phyloP scores from a whole-genome alignment of 2,888 invertebrate species.

The Tigriopus californicus region DNA sequence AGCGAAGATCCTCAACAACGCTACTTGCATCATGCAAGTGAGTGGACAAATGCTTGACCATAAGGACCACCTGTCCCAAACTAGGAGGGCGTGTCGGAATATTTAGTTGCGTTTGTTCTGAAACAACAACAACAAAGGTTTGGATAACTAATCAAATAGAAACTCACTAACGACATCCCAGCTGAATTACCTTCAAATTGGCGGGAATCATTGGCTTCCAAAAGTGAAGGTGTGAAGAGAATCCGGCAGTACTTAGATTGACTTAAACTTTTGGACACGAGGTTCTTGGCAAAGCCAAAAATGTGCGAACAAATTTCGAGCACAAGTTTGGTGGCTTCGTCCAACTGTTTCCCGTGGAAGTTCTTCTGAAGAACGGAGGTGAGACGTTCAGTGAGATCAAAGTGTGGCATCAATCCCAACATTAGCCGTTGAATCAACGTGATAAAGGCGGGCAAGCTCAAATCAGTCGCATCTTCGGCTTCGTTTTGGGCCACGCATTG shows the following conservation, averaged over 20 bases:
- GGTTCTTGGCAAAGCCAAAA: background rate
- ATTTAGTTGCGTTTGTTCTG: background rate
- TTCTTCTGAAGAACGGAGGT: conserved; percentile 25
- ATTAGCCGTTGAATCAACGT: conserved; percentile 51
- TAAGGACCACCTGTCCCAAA: background rate
- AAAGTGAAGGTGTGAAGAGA: background rate
- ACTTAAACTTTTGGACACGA: background rate
- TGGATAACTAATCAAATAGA: background rate
- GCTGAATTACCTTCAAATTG: too few relatives aligned
- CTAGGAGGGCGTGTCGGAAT: conserved; percentile 7
- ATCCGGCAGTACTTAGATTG: conserved; percentile 5
- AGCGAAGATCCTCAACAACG: background rate
- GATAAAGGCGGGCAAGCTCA: conserved; percentile 20
- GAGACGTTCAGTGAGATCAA: conserved; percentile 33
- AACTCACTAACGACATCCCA: too few relatives aligned
- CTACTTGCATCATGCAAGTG: background rate
- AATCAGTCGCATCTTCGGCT: conserved; percentile 1
- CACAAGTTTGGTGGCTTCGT: background rate
- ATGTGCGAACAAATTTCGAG: conserved; percentile 8
- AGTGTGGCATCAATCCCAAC: conserved; percentile 52
- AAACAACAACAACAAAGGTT: background rate
- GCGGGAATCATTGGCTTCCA: background rate
- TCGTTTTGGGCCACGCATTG: conserved; percentile 35
- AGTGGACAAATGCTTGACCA: background rate
- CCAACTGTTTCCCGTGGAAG: background rate